Evolutionary conservation across 2,888 invertebrate genomes (phyloP), one percentile per base, ranked within the genome.

Genomic region (Belgica antarctica): DNA sequence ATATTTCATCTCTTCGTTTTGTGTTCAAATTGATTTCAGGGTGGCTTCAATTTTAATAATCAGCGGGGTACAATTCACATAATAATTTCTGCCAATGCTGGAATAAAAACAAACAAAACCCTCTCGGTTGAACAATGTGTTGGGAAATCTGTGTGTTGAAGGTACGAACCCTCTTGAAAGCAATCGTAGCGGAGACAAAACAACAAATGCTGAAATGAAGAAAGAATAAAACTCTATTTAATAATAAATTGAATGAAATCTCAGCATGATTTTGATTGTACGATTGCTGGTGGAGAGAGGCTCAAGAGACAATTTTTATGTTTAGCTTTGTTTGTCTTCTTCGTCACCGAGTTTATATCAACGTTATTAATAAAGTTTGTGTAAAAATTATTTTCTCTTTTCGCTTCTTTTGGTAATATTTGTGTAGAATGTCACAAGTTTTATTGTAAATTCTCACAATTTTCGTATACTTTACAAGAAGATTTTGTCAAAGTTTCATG

Each of bases 201-300:
- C 57, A 57, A 57, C 65, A 66, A 47, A 25, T 47, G 46, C 10
- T 31, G 15, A 27, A 66, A 63, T 25, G 28, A n/a, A 47, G 24
- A 8, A 63, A 36, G 41, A 24, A 34, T 62, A 17, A 41, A 63
- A 63, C 19, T 47, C 25, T 27, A 41, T 46, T 62, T 22, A 68
- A 68, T 46, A 68, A 57, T 52, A 52, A 52, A 52, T 52, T 52
- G 52, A 52, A 52, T 52, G 52, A 68, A 68, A 68, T 68, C 70
- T 24, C 70, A 70, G 70, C 70, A 57, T 59, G 70, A 61, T 61
- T 70, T 70, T 70, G 70, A 70, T 70, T 70, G 70, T 70, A 28
- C 57, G 68, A 68, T 68, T 68, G 68, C 57, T 68, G 12, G 31
- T 66, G 19, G 52, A 52, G 52, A 52, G n/a, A 52, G 17, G 52